phyloP scores from a whole-genome alignment of 2,888 invertebrate species.

The Anodontia alba region DNA sequence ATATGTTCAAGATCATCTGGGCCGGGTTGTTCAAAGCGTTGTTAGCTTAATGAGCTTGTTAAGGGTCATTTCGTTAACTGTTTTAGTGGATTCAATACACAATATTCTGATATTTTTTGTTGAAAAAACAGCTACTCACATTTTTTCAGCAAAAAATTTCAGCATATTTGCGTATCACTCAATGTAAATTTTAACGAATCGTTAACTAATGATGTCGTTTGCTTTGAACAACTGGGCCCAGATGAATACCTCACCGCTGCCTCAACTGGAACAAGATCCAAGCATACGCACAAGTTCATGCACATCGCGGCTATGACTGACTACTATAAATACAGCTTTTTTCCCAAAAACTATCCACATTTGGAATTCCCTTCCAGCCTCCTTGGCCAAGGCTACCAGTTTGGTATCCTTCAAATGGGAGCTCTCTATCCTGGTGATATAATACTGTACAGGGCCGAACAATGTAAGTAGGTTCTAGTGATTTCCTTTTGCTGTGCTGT shows the following conservation, averaged over 20 bases:
- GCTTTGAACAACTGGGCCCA: too few species aligned
- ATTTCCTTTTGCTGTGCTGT: conserved; percentile 1
- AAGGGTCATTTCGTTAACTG: too few species aligned
- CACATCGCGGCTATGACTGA: not conserved
- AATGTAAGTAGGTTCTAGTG: not conserved
- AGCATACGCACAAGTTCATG: not conserved
- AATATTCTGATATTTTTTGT: too few species aligned
- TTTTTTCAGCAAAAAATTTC: too few species aligned
- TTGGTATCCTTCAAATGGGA: conserved; percentile 1
- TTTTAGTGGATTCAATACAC: too few species aligned
- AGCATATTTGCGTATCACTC: too few species aligned
- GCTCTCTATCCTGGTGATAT: not conserved
- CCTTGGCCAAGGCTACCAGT: not conserved
- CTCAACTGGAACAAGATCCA: not conserved
- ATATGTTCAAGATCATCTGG: not conserved
- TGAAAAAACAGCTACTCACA: too few species aligned
- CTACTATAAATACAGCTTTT: not conserved
- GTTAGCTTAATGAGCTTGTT: too few species aligned
- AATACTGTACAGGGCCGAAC: not conserved
- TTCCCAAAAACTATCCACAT: not conserved
- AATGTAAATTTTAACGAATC: too few species aligned
- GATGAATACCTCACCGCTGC: not conserved
- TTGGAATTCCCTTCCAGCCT: not conserved
- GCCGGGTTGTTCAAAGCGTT: not conserved
- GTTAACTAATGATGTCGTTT: too few species aligned